Evolutionary conservation across 2,113 vertebrate genomes (phyloP).

Genomic region (Pterocles orientalis): DNA sequence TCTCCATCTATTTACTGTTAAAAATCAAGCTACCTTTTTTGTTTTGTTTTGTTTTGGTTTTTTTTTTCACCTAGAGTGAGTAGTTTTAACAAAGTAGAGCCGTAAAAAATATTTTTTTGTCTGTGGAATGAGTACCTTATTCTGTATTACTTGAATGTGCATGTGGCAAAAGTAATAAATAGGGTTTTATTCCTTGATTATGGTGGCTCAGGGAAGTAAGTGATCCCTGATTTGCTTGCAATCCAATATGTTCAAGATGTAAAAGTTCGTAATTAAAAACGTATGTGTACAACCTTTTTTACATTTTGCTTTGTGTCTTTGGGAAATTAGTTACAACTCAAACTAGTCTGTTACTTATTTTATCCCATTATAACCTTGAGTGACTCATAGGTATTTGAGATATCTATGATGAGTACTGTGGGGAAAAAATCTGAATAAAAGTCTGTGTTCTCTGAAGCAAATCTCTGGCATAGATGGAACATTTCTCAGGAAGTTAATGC

Average conservation of each 20-base stretch:
- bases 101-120: neutral
- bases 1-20: neutral
- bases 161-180: neutral
- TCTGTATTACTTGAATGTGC: neutral
- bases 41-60: too few relatives aligned
- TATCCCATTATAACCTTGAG: neutral
- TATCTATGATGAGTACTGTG: neutral
- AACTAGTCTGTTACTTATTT: neutral
- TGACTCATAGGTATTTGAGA: neutral
- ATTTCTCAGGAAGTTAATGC: constrained; percentile 16
- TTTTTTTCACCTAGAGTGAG: neutral
- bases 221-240: neutral
- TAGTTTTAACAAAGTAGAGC: neutral
- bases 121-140: neutral
- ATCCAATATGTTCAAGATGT: neutral
- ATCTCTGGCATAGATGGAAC: neutral
- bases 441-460: constrained; percentile 26
- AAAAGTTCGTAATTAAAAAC: constrained; percentile 22
- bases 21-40: neutral
- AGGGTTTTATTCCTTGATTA: neutral
- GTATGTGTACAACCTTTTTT: neutral
- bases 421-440: neutral
- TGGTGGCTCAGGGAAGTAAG: neutral
- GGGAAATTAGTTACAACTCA: constrained; percentile 3
- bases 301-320: constrained; percentile 7